Evolutionary conservation across 2,113 vertebrate species (phyloP).

Genomic region (Triplophysa dalaica): DNA sequence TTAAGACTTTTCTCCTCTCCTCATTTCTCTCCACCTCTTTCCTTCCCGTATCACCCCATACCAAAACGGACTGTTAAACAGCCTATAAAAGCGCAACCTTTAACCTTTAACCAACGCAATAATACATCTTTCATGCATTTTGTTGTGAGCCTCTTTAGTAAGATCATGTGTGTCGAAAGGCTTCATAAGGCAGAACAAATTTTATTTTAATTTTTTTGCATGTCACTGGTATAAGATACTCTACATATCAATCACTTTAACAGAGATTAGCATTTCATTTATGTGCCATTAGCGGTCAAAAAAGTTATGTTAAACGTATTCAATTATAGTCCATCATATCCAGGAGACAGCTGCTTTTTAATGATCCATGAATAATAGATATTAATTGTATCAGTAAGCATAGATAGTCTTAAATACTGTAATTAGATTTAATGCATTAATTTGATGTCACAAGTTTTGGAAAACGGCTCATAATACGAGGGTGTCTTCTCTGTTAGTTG

Average conservation of each 20-base stretch:
- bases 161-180: conserved; percentile 6
- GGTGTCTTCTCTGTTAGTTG: not conserved
- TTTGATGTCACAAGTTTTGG: not conserved
- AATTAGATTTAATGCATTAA: conserved; percentile 5
- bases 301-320: conserved; percentile 17
- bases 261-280: conserved; percentile 23
- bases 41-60: not conserved
- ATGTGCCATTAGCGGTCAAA: conserved; percentile 3
- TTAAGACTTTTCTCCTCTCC: not conserved
- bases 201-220: conserved; percentile 2
- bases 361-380: conserved; percentile 40
- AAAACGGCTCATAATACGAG: not conserved
- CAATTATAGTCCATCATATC: conserved; percentile 29
- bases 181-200: not conserved
- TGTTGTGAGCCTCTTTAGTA: not conserved
- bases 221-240: conserved; percentile 13
- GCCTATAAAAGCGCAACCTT: conserved; percentile 60
- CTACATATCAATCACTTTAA: conserved; percentile 36
- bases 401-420: not conserved
- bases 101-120: conserved; percentile 61
- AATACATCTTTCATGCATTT: conserved; percentile 56
- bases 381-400: conserved; percentile 25
- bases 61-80: conserved; percentile 3
- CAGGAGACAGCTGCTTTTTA: conserved; percentile 33
- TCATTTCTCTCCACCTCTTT: conserved; percentile 39